These are phyloP conservation scores for Euwallacea similis DNA, from an alignment of 1,140 invertebrate genomes.

Conservation along the genomic window DNA sequence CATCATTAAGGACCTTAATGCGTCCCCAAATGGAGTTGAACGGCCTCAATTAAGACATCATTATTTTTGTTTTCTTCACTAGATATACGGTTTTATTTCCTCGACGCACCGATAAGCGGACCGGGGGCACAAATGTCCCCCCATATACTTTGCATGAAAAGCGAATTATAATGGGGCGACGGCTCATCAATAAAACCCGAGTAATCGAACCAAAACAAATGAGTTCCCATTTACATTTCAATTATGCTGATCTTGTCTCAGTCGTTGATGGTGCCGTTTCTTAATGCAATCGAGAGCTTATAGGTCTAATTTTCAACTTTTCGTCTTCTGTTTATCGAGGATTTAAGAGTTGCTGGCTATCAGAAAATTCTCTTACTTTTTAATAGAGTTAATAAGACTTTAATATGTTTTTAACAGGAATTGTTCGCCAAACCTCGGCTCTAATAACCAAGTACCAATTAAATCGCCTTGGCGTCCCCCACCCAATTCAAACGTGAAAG, in stretches of 20 bases:
- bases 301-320: too few species aligned
- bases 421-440: too few species aligned
- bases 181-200: conserved; percentile 35
- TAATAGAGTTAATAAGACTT: too few species aligned
- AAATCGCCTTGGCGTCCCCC: too few species aligned
- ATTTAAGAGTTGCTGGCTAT: too few species aligned
- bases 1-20: background rate
- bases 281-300: background rate
- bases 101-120: conserved; percentile 10
- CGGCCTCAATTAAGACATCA: background rate
- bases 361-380: too few species aligned
- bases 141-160: conserved; percentile 39
- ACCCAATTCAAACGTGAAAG: too few species aligned
- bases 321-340: too few species aligned
- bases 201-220: conserved; percentile 42
- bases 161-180: conserved; percentile 32
- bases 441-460: too few species aligned
- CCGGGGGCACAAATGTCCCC: conserved; percentile 25
- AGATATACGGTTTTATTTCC: background rate
- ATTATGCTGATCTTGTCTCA: conserved; percentile 36
- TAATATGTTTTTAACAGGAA: too few species aligned
- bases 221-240: conserved; percentile 39
- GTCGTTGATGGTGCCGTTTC: conserved; percentile 25
- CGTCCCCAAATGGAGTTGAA: background rate
- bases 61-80: background rate